phyloP scores from a whole-genome alignment of 2,888 invertebrate genomes.

The Nipponacmea schrenckii region DNA sequence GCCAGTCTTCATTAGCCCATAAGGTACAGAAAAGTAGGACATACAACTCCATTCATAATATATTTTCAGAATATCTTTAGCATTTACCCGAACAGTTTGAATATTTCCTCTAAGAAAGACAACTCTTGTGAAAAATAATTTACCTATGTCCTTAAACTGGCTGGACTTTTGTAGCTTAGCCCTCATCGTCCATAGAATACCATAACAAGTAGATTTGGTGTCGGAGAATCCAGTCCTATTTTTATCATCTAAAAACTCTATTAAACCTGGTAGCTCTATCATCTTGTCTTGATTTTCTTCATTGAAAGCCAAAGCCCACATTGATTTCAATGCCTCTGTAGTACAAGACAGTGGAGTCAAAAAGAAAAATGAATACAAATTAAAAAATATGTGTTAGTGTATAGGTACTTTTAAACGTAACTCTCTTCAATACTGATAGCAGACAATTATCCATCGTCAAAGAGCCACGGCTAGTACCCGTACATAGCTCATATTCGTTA shows the following conservation, averaged over 20 bases:
- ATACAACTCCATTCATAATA: too few species aligned
- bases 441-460: not conserved
- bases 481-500: too few species aligned
- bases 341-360: too few species aligned
- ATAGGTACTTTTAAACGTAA: too few species aligned
- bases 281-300: slow-evolving; percentile 40
- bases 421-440: too few species aligned
- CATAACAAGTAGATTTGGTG: slow-evolving; percentile 33
- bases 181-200: slow-evolving; percentile 45
- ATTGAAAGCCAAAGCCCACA: slow-evolving; percentile 51
- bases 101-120: not conserved
- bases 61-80: too few species aligned
- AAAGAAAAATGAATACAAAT: too few species aligned
- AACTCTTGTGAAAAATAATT: not conserved
- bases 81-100: too few species aligned
- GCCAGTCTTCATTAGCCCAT: too few species aligned
- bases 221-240: slow-evolving; percentile 20
- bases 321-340: slow-evolving; percentile 35
- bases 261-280: slow-evolving; percentile 33
- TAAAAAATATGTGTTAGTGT: too few species aligned
- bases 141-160: slow-evolving; percentile 35
- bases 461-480: not conserved
- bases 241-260: slow-evolving; percentile 26
- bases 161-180: slow-evolving; percentile 27
- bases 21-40: too few species aligned